Base-by-base conservation (phyloP, 2,888 invertebrate genomes). In the Eilema depressum region DNA sequence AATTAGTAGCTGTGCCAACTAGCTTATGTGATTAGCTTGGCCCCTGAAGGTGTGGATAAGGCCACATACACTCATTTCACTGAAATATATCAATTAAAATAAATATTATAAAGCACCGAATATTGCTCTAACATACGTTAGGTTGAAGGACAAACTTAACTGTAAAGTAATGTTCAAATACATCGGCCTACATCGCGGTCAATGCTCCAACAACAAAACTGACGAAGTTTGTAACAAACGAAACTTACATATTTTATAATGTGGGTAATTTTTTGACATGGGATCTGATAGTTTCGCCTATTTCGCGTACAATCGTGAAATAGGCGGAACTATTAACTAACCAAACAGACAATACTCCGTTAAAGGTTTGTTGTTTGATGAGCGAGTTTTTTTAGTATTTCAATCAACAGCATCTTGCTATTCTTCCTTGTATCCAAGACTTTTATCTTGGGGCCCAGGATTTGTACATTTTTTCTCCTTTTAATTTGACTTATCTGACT, bases 141-240 rank as follows among this genome's bases (percentile, higher is more conserved):
- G 53, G 53, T 53, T 53, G 53, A 53, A 53, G 53, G 53, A 53
- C 53, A 53, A 53, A 53, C 53, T 74, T 79, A 53, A 53, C 53
- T 53, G 53, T 53, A 41, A 41, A 41, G 4, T 41, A 53, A 53
- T 53, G 53, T 53, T 53, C 10, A n/a, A n/a, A 53, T n/a, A 53
- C 53, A n/a, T 53, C 53, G 53, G n/a, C 53, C 53, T 53, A 53
- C 53, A 53, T 53, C n/a, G 8, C 20, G 53, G 53, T n/a, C 53
- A 53, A 53, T 53, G 53, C 53, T 53, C 53, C n/a, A n/a, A 53
- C 53, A n/a, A n/a, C 53, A 71, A 75, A 68, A 25, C 60, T 1
- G 3, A 47, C 41, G 53, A 10, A 53, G 53, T 53, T 20, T n/a
- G 53, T n/a, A n/a, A 53, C n/a, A 53, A 53, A 53, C n/a, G 53